Evolutionary conservation across 2,113 vertebrate species (phyloP).

Genomic region (Pholis gunnellus): DNA sequence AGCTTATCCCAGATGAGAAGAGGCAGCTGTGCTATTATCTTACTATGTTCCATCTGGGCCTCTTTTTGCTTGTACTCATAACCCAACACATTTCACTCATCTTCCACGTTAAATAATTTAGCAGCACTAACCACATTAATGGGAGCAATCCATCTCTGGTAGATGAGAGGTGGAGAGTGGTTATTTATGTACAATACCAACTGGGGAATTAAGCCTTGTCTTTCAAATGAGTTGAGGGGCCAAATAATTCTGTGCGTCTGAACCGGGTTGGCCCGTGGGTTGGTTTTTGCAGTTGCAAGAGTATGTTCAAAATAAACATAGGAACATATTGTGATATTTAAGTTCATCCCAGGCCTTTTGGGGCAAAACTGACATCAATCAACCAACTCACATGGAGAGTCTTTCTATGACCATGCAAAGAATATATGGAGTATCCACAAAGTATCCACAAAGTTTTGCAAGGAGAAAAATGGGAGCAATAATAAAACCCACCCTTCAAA

Average conservation of each 20-base stretch:
- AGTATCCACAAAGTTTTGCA: not conserved
- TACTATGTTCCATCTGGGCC: slow-evolving; percentile 52
- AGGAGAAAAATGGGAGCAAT: not conserved
- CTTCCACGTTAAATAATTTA: slow-evolving; percentile 79
- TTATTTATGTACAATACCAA: slow-evolving; percentile 74
- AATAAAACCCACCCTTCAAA: not conserved
- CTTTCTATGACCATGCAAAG: slow-evolving; percentile 1
- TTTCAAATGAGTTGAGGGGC: slow-evolving; percentile 63
- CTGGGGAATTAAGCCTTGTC: slow-evolving; percentile 47
- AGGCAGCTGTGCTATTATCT: slow-evolving; percentile 56
- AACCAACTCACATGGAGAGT: not conserved
- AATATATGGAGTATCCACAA: not conserved
- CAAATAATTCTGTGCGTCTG: slow-evolving; percentile 12
- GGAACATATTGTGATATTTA: slow-evolving; percentile 11
- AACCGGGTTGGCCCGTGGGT: slow-evolving; percentile 6
- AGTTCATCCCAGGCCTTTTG: not conserved
- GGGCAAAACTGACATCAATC: not conserved
- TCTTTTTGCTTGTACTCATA: slow-evolving; percentile 70
- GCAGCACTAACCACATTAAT: slow-evolving; percentile 78
- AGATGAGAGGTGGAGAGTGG: slow-evolving; percentile 67
- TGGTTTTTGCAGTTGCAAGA: not conserved
- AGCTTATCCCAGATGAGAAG: slow-evolving; percentile 53
- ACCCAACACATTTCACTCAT: slow-evolving; percentile 80
- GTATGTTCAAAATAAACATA: not conserved
- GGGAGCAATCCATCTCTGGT: slow-evolving; percentile 64